A percentile compares a stretch with the other conserved stretches of the same genome.
phyloP scores from a whole-genome alignment of 2,888 invertebrate species.

The Apotomis turbidana region DNA sequence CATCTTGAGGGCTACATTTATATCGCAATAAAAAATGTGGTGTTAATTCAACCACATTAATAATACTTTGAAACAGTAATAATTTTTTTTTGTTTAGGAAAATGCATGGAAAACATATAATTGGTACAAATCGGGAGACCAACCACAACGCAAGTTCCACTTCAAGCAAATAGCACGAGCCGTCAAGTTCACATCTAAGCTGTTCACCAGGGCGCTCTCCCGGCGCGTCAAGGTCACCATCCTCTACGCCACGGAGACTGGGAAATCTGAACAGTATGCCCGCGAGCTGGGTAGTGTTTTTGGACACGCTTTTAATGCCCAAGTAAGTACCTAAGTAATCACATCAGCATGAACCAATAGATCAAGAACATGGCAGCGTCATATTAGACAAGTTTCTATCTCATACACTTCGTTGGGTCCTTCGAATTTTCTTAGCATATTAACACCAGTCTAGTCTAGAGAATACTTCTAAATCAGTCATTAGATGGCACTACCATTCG shows the following conservation, averaged over 20 bases:
- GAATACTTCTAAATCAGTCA: too few species aligned
- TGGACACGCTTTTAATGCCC: constrained; percentile 97
- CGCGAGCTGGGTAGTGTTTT: constrained; percentile 94
- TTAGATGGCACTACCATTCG: too few species aligned
- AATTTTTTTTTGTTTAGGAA: not conserved
- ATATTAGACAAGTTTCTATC: too few species aligned
- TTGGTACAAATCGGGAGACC: constrained; percentile 89
- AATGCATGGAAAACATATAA: constrained; percentile 94
- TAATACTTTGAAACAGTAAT: not conserved
- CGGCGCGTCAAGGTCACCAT: constrained; percentile 97
- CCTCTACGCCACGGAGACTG: constrained; percentile 97
- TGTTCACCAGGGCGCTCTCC: constrained; percentile 96
- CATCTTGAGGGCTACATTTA: too few species aligned
- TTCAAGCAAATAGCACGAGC: constrained; percentile 98
- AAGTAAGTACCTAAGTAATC: constrained; percentile 79
- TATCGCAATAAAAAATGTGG: too few species aligned
- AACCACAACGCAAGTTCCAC: constrained; percentile 93
- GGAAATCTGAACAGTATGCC: constrained; percentile 97
- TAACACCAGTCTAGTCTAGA: too few species aligned
- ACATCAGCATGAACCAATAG: not conserved
- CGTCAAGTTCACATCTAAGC: constrained; percentile 97
- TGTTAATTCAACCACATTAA: too few species aligned
- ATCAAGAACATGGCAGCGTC: too few species aligned
- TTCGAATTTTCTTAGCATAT: too few species aligned
- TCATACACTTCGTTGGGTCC: too few species aligned